Conservation (phyloP, 2,888 invertebrate species). For the Eugnorisma glareosa region DNA sequence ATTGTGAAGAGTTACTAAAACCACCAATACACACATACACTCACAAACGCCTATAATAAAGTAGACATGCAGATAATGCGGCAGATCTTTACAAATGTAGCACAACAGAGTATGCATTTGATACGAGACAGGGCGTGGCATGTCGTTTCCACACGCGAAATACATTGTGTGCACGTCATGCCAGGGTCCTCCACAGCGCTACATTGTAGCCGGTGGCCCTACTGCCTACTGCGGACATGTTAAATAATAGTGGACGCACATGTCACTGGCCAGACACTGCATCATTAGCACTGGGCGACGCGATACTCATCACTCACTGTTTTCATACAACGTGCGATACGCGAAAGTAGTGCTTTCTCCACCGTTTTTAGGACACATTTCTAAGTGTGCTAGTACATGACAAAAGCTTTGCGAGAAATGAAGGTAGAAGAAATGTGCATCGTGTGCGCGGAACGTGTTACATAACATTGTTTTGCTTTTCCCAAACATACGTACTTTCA, state of each 20-base stretch:
- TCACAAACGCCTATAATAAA: not conserved
- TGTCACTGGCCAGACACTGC: constrained; percentile 47
- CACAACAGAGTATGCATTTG: constrained; percentile 57
- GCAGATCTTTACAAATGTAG: constrained; percentile 35
- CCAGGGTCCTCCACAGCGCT: constrained; percentile 53
- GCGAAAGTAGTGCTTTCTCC: constrained; percentile 54
- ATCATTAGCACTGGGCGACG: constrained; percentile 56
- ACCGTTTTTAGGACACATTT: constrained; percentile 48
- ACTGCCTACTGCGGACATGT: constrained; percentile 53
- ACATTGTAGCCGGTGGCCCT: constrained; percentile 17
- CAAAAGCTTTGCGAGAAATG: constrained; percentile 55
- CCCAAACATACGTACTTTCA: constrained; percentile 57
- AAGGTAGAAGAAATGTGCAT: constrained; percentile 61
- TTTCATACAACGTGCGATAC: constrained; percentile 23
- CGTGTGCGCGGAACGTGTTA: constrained; percentile 55
- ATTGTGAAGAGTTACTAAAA: no score
- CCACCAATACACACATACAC: no score
- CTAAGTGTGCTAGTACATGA: constrained; percentile 40
- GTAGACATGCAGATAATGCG: constrained; percentile 28
- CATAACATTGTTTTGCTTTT: constrained; percentile 64
- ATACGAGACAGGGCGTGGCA: constrained; percentile 63
- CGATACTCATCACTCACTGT: constrained; percentile 45
- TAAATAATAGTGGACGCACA: constrained; percentile 57
- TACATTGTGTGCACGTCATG: constrained; percentile 59
- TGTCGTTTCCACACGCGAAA: constrained; percentile 64